A percentile compares a stretch with the other conserved stretches of the same genome.
These are phyloP conservation scores for Irena cyanogastra DNA, from an alignment of 2,113 vertebrate species.

Conservation along the genomic window DNA sequence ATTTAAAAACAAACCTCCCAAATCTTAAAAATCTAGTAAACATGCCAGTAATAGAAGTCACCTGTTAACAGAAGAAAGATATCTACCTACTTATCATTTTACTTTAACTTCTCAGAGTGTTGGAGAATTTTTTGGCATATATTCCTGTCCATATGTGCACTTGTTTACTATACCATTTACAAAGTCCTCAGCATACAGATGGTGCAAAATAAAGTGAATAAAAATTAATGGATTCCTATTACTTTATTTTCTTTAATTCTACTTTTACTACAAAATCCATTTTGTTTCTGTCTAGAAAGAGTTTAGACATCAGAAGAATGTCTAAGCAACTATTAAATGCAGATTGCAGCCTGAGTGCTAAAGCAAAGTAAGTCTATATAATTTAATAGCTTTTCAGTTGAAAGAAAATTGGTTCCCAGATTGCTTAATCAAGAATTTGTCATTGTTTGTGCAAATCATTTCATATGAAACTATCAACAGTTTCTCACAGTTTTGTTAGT, in stretches of 20 bases:
- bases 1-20: not conserved
- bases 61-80: not conserved
- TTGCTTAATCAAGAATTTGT: slow-evolving; percentile 28
- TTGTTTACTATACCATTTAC: not conserved
- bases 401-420: slow-evolving; percentile 20
- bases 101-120: not conserved
- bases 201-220: not conserved
- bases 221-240: not conserved
- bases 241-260: slow-evolving; percentile 2
- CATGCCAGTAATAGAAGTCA: not conserved
- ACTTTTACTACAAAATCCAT: slow-evolving; percentile 15
- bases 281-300: not conserved
- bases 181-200: not conserved
- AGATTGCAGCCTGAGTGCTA: not conserved
- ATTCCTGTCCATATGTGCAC: not conserved
- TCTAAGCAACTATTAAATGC: not conserved
- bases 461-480: not conserved
- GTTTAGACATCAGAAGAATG: slow-evolving; percentile 5
- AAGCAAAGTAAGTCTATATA: not conserved
- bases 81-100: not conserved
- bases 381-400: slow-evolving; percentile 3
- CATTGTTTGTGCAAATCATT: not conserved
- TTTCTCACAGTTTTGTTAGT: not conserved
- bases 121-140: not conserved
- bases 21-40: not conserved